These are phyloP conservation scores for Chiloscyllium plagiosum DNA, from an alignment of 2,113 vertebrate species.

Conservation along the genomic window DNA sequence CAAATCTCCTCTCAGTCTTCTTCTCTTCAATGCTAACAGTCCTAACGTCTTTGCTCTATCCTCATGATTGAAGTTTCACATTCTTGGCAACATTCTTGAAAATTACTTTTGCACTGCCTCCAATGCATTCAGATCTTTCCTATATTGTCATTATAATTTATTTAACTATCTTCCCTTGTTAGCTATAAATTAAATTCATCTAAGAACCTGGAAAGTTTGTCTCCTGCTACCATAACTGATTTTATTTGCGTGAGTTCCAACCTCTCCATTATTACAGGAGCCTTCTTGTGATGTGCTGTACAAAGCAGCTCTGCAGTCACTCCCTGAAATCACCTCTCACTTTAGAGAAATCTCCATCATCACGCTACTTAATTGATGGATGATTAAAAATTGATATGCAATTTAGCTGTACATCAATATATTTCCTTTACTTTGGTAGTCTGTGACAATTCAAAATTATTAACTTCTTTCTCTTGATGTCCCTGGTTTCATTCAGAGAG, in stretches of 20 bases:
- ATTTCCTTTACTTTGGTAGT: background rate
- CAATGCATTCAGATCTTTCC: no score
- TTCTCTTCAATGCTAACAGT: no score
- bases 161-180: background rate
- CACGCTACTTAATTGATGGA: background rate
- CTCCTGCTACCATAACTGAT: background rate
- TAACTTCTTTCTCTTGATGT: background rate
- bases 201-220: background rate
- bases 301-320: background rate
- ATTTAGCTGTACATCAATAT: background rate
- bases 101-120: no score
- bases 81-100: no score
- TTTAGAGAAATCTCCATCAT: background rate
- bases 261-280: background rate
- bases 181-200: background rate
- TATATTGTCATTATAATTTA: no score
- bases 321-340: background rate
- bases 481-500: background rate
- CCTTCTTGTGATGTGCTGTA: background rate
- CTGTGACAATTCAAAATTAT: background rate
- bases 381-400: constrained; percentile 4
- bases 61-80: no score
- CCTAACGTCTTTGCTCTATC: no score
- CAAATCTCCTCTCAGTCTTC: no score
- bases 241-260: background rate